Percentiles rank a stretch among this genome's conserved stretches.
These are phyloP conservation scores for Macropodus opercularis DNA, from an alignment of 2,797 vertebrate species.

Conservation along the genomic window DNA sequence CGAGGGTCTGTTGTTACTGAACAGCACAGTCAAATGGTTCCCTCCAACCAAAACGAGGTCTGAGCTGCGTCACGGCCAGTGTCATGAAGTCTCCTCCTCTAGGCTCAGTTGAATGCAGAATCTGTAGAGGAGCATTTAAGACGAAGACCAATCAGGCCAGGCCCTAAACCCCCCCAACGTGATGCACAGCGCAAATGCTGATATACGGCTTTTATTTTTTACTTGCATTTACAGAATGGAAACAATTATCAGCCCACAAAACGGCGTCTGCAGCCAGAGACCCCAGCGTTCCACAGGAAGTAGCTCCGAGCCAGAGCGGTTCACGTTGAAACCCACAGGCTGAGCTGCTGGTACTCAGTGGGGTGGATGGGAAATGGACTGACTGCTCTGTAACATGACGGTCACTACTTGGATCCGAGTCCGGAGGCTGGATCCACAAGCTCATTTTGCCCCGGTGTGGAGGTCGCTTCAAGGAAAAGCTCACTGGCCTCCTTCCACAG, in stretches of 20 bases:
- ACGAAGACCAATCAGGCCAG: too few relatives aligned
- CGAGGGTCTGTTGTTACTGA: neutral
- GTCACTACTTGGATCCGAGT: too few relatives aligned
- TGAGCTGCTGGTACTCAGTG: slow-evolving; percentile 5
- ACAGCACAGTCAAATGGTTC: slow-evolving; percentile 2
- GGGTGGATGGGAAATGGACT: too few relatives aligned
- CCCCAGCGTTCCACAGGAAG: slow-evolving; percentile 24
- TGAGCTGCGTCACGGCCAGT: neutral
- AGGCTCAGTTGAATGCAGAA: too few relatives aligned
- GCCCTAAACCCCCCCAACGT: too few relatives aligned
- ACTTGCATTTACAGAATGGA: slow-evolving; percentile 76
- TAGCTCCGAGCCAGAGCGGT: slow-evolving; percentile 20
- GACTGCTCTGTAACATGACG: too few relatives aligned
- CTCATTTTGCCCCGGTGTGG: slow-evolving; percentile 14
- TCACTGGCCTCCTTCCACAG: slow-evolving; percentile 44
- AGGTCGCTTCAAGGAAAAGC: slow-evolving; percentile 24
- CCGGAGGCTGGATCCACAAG: slow-evolving; percentile 1
- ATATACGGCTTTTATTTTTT: too few relatives aligned
- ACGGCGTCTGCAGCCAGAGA: slow-evolving; percentile 64
- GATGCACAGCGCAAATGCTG: too few relatives aligned
- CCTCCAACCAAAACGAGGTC: slow-evolving; percentile 5
- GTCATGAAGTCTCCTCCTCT: too few relatives aligned
- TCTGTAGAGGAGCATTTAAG: too few relatives aligned
- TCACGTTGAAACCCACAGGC: slow-evolving; percentile 20
- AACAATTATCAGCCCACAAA: slow-evolving; percentile 74